Percentiles rank a stretch among this genome's conserved stretches.
Conservation (phyloP, 2,113 vertebrate species). For the Cyanoderma ruficeps region DNA sequence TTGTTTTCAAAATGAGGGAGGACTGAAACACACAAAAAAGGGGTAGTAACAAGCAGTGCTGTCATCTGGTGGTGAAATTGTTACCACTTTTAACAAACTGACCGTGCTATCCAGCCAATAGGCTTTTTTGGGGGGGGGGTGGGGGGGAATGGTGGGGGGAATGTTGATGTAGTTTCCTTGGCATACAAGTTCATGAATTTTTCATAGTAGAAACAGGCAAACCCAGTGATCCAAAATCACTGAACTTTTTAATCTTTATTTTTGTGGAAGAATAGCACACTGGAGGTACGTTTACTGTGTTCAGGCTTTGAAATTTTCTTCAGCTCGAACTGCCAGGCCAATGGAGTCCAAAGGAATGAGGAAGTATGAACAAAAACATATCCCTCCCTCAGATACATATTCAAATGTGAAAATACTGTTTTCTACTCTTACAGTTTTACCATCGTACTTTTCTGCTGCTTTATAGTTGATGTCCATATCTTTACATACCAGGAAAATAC, state of each 20-base stretch:
- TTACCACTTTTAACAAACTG: background rate
- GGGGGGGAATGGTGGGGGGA: no score
- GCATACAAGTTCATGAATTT: background rate
- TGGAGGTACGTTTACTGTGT: background rate
- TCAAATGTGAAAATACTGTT: background rate
- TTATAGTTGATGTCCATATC: background rate
- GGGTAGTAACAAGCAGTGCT: background rate
- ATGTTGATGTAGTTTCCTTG: background rate
- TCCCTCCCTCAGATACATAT: background rate
- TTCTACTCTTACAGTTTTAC: background rate
- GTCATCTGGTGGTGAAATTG: constrained; percentile 23
- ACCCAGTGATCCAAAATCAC: background rate
- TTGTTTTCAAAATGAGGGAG: background rate
- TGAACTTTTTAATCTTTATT: background rate
- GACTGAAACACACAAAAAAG: background rate
- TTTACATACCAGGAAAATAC: background rate
- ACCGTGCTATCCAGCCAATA: background rate
- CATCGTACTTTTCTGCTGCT: background rate
- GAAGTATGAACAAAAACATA: background rate
- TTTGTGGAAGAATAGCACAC: background rate
- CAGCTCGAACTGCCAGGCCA: background rate
- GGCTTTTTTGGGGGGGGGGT: no score
- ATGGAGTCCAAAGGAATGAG: background rate
- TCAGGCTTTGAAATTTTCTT: background rate
- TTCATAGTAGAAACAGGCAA: background rate